These are phyloP conservation scores for Metridium senile DNA, from an alignment of 92 coral and sea anemone species.

Conservation along the genomic window DNA sequence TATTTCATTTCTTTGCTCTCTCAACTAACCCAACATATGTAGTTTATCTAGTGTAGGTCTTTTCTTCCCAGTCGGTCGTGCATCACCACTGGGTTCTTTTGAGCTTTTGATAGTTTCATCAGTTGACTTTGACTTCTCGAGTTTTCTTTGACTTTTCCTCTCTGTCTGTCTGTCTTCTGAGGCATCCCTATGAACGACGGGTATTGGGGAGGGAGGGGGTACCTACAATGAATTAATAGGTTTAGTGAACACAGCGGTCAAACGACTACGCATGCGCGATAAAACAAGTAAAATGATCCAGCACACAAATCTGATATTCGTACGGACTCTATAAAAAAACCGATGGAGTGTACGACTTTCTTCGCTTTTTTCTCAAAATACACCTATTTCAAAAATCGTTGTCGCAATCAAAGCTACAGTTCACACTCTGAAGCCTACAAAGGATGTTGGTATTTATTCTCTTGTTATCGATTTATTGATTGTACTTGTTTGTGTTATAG, in stretches of 20 bases:
- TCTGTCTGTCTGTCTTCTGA: not conserved
- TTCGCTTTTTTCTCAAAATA: too few relatives aligned
- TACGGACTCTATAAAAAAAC: too few relatives aligned
- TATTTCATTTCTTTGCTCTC: too few relatives aligned
- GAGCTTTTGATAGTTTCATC: slow-evolving; percentile 27
- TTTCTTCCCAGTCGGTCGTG: slow-evolving; percentile 25
- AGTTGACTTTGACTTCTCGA: slow-evolving; percentile 25
- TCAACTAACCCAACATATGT: slow-evolving; percentile 45
- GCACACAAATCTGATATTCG: too few relatives aligned
- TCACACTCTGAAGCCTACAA: too few relatives aligned
- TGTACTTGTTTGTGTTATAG: too few relatives aligned
- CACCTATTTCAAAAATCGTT: too few relatives aligned
- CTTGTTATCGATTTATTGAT: not conserved
- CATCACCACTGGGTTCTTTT: slow-evolving; percentile 23
- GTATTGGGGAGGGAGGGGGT: slow-evolving; percentile 8
- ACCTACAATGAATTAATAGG: not conserved
- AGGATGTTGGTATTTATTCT: too few relatives aligned
- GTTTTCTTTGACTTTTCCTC: slow-evolving; percentile 4
- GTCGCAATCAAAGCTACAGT: too few relatives aligned
- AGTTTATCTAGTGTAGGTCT: slow-evolving; percentile 35
- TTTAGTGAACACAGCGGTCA: not conserved
- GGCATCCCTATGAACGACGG: not conserved
- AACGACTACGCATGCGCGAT: too few relatives aligned
- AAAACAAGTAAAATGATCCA: too few relatives aligned
- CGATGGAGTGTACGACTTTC: too few relatives aligned